Percentiles rank a stretch among this genome's conserved stretches.
Conservation (phyloP, 1,140 invertebrate genomes). For the Aphelinus certus region DNA sequence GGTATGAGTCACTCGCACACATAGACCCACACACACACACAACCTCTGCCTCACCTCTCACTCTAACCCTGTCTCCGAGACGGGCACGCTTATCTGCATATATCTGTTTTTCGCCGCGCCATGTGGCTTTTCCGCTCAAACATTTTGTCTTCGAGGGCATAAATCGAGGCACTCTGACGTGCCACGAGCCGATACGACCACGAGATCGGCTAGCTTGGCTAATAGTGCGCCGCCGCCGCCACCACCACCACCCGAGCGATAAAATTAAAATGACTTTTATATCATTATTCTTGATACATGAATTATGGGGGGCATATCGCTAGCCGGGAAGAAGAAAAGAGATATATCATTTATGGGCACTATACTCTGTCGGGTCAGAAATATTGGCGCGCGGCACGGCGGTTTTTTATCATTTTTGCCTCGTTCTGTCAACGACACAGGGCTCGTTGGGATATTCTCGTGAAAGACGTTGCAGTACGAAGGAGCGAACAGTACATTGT, state of each 20-base stretch:
- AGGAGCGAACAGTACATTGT: no score
- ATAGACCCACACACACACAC: conserved; percentile 10
- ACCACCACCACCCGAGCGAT: neutral
- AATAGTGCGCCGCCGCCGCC: no score
- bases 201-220: conserved; percentile 3
- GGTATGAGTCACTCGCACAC: conserved; percentile 29
- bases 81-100: conserved; percentile 1
- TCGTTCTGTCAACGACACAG: no score
- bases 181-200: conserved; percentile 22
- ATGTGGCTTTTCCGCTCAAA: neutral
- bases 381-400: no score
- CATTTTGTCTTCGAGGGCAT: conserved; percentile 35
- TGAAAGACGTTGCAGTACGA: no score
- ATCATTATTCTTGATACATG: conserved; percentile 30
- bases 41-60: conserved; percentile 16
- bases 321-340: neutral
- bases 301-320: conserved; percentile 1
- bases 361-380: no score
- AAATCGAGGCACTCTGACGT: conserved; percentile 36
- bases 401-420: no score
- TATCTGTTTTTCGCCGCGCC: conserved; percentile 12
- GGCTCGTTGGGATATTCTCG: no score
- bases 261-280: conserved; percentile 34
- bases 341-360: no score
- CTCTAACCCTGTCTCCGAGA: neutral